Base-by-base conservation (phyloP, 2,888 invertebrate species). In the Clivina fossor region DNA sequence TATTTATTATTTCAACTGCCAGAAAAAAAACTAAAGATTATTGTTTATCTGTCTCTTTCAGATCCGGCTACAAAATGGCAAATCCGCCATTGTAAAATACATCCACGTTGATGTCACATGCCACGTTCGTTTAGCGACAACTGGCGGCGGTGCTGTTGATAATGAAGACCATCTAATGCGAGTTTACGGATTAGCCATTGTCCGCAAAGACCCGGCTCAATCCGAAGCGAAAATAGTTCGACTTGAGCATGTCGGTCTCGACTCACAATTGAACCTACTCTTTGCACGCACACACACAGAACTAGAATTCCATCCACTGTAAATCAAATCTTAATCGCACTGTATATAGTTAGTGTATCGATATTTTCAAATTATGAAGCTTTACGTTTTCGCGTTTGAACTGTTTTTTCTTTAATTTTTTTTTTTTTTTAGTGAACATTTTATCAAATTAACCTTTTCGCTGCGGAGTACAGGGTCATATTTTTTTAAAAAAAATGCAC, bases 101-200 rank as follows among this genome's bases (percentile, higher is more conserved):
- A 78, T 86, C 30, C 81, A 84, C 64, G 80, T 86, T 4, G 84
- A 85, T 62, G 83, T 85, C 33, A 83, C 81, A 9, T 86, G 86
- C 64, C 81, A 84, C 66, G 79, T 85, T 37, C 80, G 79, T 63
- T 68, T 85, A 56, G 78, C 79, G 1, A 79, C 79, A 1, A 81
- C 80, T 4, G 81, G 80, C 2, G 81, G 81, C 4, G 77, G 79
- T 4, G 77, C 79, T 0, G 79, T 76, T 1, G 76, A 81, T 66
- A 77, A 76, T 0, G 77, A 82, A 63, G 80, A 81, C 22, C 81
- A 83, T 62, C 72, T 82, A 1, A 83, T 85, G 82, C 77, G 83
- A 64, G 84, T 86, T 3, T 84, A 83, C 8, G 86, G 85, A 37
- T 78, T 82, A 9, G 86, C 85, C 0, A 72, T 84, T 1, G 76